These are phyloP conservation scores for Aphelocoma californica DNA, from an alignment of 2,797 vertebrate genomes.

Conservation along the genomic window DNA sequence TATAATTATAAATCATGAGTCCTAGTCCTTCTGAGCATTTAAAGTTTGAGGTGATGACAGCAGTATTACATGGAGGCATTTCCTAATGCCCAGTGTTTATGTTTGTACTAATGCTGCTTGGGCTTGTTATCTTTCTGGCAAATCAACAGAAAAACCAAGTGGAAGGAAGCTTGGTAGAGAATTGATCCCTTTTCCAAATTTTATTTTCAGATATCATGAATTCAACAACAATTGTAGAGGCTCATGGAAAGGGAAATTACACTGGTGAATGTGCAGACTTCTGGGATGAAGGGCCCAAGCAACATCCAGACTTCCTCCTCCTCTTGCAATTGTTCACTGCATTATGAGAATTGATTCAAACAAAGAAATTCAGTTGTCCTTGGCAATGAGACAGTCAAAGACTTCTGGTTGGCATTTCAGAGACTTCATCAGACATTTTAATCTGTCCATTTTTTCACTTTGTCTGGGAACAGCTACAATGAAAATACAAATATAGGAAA, in stretches of 20 bases:
- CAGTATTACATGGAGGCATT: not conserved
- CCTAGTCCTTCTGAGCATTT: not conserved
- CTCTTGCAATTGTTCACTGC: not conserved
- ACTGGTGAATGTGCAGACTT: not conserved
- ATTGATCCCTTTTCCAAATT: not conserved
- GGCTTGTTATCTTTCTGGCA: not conserved
- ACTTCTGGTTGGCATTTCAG: not conserved
- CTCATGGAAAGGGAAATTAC: not conserved
- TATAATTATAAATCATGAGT: not conserved
- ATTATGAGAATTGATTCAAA: not conserved
- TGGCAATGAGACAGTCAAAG: conserved; percentile 5
- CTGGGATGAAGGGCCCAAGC: not conserved
- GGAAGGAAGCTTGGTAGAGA: not conserved
- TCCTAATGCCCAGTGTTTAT: not conserved
- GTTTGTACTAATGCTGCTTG: not conserved
- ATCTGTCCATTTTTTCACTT: not conserved
- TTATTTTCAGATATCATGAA: not conserved
- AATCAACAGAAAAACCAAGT: not conserved
- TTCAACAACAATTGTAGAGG: not conserved
- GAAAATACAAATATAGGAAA: not conserved
- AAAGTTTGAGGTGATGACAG: not conserved
- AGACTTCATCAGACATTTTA: conserved; percentile 13
- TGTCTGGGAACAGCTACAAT: conserved; percentile 15
- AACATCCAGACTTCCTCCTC: not conserved
- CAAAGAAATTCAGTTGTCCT: conserved; percentile 24